Percentiles rank a stretch among this genome's conserved stretches.
phyloP scores from a whole-genome alignment of 1,140 invertebrate species.

The Heliothis subflexa region DNA sequence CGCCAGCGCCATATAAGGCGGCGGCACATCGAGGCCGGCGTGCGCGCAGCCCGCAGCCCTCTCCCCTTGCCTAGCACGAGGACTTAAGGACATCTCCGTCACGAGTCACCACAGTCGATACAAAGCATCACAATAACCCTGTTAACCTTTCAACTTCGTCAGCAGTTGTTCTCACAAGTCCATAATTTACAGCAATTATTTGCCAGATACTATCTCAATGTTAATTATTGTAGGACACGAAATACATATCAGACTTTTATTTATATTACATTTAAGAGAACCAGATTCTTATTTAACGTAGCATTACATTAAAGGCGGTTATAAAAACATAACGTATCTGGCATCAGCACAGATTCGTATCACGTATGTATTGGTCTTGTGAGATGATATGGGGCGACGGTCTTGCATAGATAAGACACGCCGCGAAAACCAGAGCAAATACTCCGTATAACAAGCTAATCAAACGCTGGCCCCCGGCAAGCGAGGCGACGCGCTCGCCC shows the following conservation, averaged over 20 bases:
- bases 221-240: conserved; percentile 38
- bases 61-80: conserved; percentile 34
- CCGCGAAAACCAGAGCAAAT: conserved; percentile 68
- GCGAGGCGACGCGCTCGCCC: conserved; percentile 50
- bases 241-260: conserved; percentile 11
- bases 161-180: conserved; percentile 55
- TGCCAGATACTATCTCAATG: conserved; percentile 47
- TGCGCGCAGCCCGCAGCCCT: conserved; percentile 49
- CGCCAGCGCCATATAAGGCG: conserved; percentile 74
- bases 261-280: conserved; percentile 8
- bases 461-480: conserved; percentile 58
- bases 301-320: background rate
- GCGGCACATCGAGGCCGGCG: conserved; percentile 64
- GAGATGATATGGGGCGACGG: conserved; percentile 62
- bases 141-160: conserved; percentile 62
- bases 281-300: conserved; percentile 7
- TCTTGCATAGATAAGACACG: conserved; percentile 73
- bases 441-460: conserved; percentile 69
- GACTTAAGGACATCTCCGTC: conserved; percentile 41
- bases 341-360: conserved; percentile 57
- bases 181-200: conserved; percentile 55
- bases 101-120: conserved; percentile 34
- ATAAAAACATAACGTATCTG: conserved; percentile 52
- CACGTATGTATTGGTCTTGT: conserved; percentile 65
- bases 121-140: conserved; percentile 37